Conservation (phyloP, 2,797 vertebrate genomes). For the Melanotaenia maccullochi region DNA sequence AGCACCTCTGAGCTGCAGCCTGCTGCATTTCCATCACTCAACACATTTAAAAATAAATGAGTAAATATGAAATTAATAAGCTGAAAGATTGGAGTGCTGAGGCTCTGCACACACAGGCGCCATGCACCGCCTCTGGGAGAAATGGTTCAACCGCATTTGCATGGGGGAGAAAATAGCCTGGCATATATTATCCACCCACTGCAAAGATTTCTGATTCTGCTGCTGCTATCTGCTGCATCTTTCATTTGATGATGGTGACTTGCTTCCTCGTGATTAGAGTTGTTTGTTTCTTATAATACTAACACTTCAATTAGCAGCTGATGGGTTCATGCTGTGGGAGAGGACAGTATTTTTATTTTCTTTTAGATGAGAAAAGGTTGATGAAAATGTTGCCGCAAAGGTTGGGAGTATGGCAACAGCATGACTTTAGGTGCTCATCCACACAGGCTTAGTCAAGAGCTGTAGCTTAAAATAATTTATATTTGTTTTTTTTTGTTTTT, state of each 20-base stretch:
- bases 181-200: conserved; percentile 70
- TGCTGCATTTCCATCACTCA: conserved; percentile 68
- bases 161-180: conserved; percentile 62
- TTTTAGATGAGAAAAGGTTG: conserved; percentile 30
- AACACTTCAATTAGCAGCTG: conserved; percentile 64
- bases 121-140: conserved; percentile 55
- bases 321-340: conserved; percentile 25
- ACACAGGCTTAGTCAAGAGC: neutral
- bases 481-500: neutral
- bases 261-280: conserved; percentile 54
- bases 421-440: neutral
- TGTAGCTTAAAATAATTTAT: neutral
- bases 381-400: conserved; percentile 2
- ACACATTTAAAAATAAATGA: conserved; percentile 79
- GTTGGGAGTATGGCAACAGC: neutral
- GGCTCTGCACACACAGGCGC: conserved; percentile 47
- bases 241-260: conserved; percentile 34
- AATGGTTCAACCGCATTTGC: conserved; percentile 70
- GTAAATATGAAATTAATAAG: conserved; percentile 84
- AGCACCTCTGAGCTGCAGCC: conserved; percentile 64
- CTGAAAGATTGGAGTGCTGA: conserved; percentile 65
- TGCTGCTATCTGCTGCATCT: conserved; percentile 42
- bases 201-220: conserved; percentile 64
- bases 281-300: conserved; percentile 69
- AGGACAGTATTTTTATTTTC: conserved; percentile 33